These are phyloP conservation scores for Pelosia muscerda DNA, from an alignment of 2,888 invertebrate genomes.

Conservation along the genomic window DNA sequence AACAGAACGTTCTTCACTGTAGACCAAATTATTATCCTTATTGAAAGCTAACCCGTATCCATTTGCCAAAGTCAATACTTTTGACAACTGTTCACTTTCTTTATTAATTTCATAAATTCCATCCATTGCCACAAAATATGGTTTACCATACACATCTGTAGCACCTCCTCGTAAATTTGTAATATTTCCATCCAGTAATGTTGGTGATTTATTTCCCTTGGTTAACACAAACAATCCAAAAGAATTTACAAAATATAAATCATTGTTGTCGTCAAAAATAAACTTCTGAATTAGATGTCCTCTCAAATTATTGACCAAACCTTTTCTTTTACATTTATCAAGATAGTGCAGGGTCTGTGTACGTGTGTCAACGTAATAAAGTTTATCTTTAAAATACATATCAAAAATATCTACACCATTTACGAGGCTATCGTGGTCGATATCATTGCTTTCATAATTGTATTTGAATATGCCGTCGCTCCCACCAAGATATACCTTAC, in stretches of 20 bases:
- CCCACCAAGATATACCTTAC: slow-evolving; percentile 68
- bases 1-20: slow-evolving; percentile 69
- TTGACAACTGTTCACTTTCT: slow-evolving; percentile 51
- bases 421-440: slow-evolving; percentile 59
- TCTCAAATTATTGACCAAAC: slow-evolving; percentile 52
- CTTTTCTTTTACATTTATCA: slow-evolving; percentile 44
- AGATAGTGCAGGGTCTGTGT: slow-evolving; percentile 61
- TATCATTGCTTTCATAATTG: slow-evolving; percentile 57
- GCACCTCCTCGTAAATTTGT: slow-evolving; percentile 64
- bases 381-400: slow-evolving; percentile 63
- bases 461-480: slow-evolving; percentile 72
- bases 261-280: slow-evolving; percentile 55
- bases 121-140: slow-evolving; percentile 65
- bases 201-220: slow-evolving; percentile 51
- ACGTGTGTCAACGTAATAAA: slow-evolving; percentile 70
- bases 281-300: slow-evolving; percentile 66
- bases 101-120: slow-evolving; percentile 65
- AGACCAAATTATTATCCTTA: slow-evolving; percentile 68
- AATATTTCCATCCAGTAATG: slow-evolving; percentile 52
- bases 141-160: slow-evolving; percentile 56
- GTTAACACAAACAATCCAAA: slow-evolving; percentile 59
- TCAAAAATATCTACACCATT: slow-evolving; percentile 66
- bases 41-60: slow-evolving; percentile 71
- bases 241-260: slow-evolving; percentile 64
- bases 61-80: slow-evolving; percentile 58